Base-by-base conservation (phyloP, 2,888 invertebrate genomes). In the Deilephila porcellus region DNA sequence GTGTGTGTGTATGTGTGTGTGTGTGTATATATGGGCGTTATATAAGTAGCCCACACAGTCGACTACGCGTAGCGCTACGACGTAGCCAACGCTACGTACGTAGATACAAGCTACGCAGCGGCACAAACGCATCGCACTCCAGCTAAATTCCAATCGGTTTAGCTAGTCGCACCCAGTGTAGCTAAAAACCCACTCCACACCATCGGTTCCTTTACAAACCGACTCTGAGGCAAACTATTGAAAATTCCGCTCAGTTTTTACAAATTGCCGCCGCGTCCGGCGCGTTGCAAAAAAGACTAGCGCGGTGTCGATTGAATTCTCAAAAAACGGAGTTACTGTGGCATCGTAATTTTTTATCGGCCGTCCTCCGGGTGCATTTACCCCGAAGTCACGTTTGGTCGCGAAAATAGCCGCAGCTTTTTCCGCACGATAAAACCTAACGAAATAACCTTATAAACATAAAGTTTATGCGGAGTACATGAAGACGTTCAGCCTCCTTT, bases 261-360 rank as follows among this genome's bases (percentile, higher is more conserved):
- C 83, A 88, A 89, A 89, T 86, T 88, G 88, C 80, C 85, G 81
- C 79, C 81, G 82, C 85, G 79, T 78, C 79, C 79, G 82, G 80
- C 75, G 80, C 79, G 81, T 84, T 80, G 72, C 79, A 85, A 87
- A 88, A 89, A 86, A 79, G 77, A 79, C 79, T 79, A 80, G 70
- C 75, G 72, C 60, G 79, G 81, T 82, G 85, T 82, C 88, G 83
- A 90, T 90, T 88, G 89, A 90, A 90, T 89, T 86, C 87, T 81
- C 81, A 78, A 75, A 79, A 81, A 85, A 84, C 76, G 75, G 74
- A 75, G 79, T 79, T 81, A 75, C 81, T 78, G 86, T 71, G 86
- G 88, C 77, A 75, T 88, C 88, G 87, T 89, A 87, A 86, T 86
- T 86, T 88, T 88, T 90, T 90, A 89, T 89, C 84, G 88, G 76